Evolutionary conservation across 2,797 vertebrate genomes (phyloP), one percentile per base, ranked within the genome.

Genomic region (Acropternis orthonyx): DNA sequence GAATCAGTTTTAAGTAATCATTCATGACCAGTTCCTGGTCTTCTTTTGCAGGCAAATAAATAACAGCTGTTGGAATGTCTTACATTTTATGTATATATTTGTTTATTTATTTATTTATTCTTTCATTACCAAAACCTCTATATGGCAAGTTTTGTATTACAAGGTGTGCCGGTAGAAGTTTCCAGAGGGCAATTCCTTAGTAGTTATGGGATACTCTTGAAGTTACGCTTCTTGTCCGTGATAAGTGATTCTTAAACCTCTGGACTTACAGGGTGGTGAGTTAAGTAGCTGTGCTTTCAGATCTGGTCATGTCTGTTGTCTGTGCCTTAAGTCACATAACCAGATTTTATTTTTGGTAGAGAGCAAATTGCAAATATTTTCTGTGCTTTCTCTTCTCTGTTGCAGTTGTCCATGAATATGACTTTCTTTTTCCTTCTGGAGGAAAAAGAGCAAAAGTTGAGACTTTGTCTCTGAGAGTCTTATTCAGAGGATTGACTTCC

Each of bases 81-180:
- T 65, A 41, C 0, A 4, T 44, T 55, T 7, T 74, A 17, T 28
- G 3, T 59, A 22, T 63, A 1, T 43, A 0, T 48, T 1, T 20
- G 1, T 52, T 5, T 49, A 2, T 71, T 27, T 22, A 8, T 76
- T 27, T 23, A 10, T 67, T 44, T 36, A 17, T 37, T 52, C 10
- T 72, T 88, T 80, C 16, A 24, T 63, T 48, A 4, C 5, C 22
- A 39, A 21, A 73, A 44, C 20, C 16, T 67, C 41, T 49, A 0
- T 54, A 7, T 77, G 43, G 16, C 46, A 75, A 23, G 27, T 55
- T 34, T 52, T 55, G 3, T 24, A 22, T 44, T 87, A 32, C 24
- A 55, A 32, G 34, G 14, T 48, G 20, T 43, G 52, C 46, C 5
- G 5, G 12, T 36, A 0, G 16, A 58, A 72, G 14, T 37, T 68